phyloP scores from a whole-genome alignment of 2,797 vertebrate species.

The Scarus forsteni region DNA sequence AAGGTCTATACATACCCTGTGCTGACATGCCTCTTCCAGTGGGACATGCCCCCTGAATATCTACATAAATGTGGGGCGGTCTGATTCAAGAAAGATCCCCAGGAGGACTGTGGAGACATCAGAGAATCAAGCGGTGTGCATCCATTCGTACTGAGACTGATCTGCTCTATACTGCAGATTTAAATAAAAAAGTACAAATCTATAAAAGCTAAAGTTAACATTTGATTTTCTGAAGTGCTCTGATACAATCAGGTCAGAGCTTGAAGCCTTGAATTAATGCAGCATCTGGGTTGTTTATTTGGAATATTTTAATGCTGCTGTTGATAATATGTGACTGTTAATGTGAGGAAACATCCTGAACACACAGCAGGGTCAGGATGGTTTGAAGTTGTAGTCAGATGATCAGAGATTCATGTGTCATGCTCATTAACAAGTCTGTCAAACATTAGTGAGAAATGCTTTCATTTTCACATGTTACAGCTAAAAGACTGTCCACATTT shows the following conservation, averaged over 20 bases:
- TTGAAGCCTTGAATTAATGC: neutral
- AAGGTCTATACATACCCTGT: too few species aligned
- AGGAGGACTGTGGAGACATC: too few species aligned
- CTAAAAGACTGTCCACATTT: constrained; percentile 6
- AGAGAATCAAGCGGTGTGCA: too few species aligned
- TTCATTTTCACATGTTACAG: constrained; percentile 18
- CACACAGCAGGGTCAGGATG: constrained; percentile 8
- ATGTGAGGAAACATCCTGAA: neutral
- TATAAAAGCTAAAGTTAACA: neutral
- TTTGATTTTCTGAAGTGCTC: neutral
- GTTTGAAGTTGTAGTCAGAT: neutral
- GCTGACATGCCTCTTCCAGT: too few species aligned
- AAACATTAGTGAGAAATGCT: neutral
- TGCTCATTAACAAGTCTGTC: constrained; percentile 1
- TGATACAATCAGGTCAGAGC: constrained; percentile 1
- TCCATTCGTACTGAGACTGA: too few species aligned
- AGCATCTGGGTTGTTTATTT: neutral
- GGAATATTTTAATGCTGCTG: neutral
- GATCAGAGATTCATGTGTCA: neutral
- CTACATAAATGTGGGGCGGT: too few species aligned
- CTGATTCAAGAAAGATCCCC: too few species aligned
- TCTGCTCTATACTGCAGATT: neutral
- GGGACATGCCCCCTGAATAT: too few species aligned
- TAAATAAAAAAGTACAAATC: neutral
- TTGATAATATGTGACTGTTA: neutral